Evolutionary conservation across 2,113 vertebrate genomes (phyloP), one percentile per base, ranked within the genome.

Genomic region (Deroptyus accipitrinus): DNA sequence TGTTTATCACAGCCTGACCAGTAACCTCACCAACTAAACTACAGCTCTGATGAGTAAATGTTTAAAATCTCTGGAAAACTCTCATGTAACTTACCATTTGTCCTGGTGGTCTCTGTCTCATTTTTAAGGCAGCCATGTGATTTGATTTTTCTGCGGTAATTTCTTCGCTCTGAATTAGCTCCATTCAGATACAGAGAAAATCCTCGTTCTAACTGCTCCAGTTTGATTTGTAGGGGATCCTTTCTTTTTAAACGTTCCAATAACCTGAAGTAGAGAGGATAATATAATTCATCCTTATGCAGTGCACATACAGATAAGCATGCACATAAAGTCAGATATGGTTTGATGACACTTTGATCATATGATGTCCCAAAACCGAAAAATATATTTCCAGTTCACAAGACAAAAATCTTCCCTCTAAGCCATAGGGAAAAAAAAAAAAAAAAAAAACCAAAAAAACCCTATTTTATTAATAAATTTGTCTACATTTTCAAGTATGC

Each of bases 121-220:
- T 94, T 97, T 55, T 95, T 97, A 54, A 92, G 62, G 79, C 81
- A 92, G 80, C 95, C 78, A 6, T 68, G 88, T 4, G 92, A 96
- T 48, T 25, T 30, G 20, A 57, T 73, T 94, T 94, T 98, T 92
- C 95, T 98, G 41, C 51, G 88, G 41, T 95, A 74, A 6, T 95
- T 98, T 83, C 86, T 98, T 73, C 93, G 90, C 76, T 98, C 98
- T 0, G 99, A 98, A 92, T 99, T 99, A 70, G 99, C 99, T 73
- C 99, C 99, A 16, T 99, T 99, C 88, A 99, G 96, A n/a, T 99
- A 99, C 67, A 99, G 97, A 17, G 98, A 99, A 97, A 99, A 99
- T 16, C 99, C 99, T 86, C 99, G 98, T 59, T 99, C 99, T 62
- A 99, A 67, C 75, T 97, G 97, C 93, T 99, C 98, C 96, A 99